Base-by-base conservation (phyloP, 2,888 invertebrate genomes). In the Platypus cylindrus region DNA sequence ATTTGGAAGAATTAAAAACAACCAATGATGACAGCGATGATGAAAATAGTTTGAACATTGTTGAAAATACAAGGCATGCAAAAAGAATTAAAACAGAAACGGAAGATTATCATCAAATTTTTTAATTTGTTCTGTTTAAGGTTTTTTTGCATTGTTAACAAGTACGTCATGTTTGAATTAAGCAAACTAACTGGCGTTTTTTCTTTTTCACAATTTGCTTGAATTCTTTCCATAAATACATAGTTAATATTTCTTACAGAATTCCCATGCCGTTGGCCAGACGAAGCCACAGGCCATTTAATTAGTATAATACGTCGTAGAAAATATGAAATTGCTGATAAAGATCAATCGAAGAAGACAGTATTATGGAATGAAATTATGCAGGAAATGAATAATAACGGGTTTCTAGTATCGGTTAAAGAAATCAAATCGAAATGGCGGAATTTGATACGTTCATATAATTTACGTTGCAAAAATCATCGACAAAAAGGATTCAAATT, bases 391-490 rank as follows among this genome's bases (percentile, higher is more conserved):
- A 26, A 37, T 13, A 38, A 40, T 11, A 37, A 38, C 12, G 40
- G 43, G 2, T 40, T 33, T 18, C 37, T 33, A 17, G 40, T 43
- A 3, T 30, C 43, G 1, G 36, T 40, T 3, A 43, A 43, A 23
- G 43, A 43, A 26, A 37, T 40, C 32, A 43, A 43, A 17, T 37
- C 40, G n/a, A 43, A 43, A 30, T 43, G 43, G 43, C 24, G 43
- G 12, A 43, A 43, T 26, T 20, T 43, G 2, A 43, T 43, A 7
- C 15, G 43, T 20, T 38, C 40, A 2, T 43, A 43, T 18, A 43
- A 43, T 12, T 33, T 43, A 12, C 18, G 43, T 11, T 38, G 30
- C n/a, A 40, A 40, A 32, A 43, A 43, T 31, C 40, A 35, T 4
- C 16, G 43, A 16, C 43, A 43, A 24, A 43, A 43, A 27, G 43